Conservation (phyloP, 2,888 invertebrate genomes). For the Caenorhabditis wallacei region DNA sequence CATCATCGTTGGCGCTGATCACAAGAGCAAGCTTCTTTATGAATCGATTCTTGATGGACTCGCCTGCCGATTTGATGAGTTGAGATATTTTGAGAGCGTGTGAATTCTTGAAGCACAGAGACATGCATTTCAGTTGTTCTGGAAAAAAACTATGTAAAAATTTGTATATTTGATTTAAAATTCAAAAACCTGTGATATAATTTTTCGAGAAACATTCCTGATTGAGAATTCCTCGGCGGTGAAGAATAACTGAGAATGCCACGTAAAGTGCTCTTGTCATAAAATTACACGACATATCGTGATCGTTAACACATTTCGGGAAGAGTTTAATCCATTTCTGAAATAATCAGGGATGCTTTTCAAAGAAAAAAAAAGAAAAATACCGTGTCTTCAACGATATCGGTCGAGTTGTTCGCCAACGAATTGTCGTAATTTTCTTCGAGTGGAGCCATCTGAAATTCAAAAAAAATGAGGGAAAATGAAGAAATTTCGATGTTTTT, state of each 20-base stretch:
- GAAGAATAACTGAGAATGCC: constrained; percentile 33
- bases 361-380: not conserved
- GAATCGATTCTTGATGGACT: constrained; percentile 33
- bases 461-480: not conserved
- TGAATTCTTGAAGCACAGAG: constrained; percentile 2
- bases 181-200: constrained; percentile 26
- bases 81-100: not conserved
- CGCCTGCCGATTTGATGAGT: constrained; percentile 28
- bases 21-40: constrained; percentile 44
- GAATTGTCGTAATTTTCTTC: constrained; percentile 4
- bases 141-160: not conserved
- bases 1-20: constrained; percentile 27
- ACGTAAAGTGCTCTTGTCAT: constrained; percentile 48
- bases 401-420: constrained; percentile 2
- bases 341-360: not conserved
- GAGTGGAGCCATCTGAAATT: constrained; percentile 22
- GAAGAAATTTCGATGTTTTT: not conserved
- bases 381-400: constrained; percentile 4
- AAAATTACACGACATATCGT: constrained; percentile 37
- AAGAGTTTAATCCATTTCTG: constrained; percentile 48
- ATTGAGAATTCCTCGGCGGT: constrained; percentile 34
- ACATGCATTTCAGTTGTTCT: constrained; percentile 29
- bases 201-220: constrained; percentile 34
- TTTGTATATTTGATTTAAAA: not conserved
- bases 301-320: constrained; percentile 49